Conservation (phyloP, 1,140 invertebrate species). For the Chlorops oryzae region DNA sequence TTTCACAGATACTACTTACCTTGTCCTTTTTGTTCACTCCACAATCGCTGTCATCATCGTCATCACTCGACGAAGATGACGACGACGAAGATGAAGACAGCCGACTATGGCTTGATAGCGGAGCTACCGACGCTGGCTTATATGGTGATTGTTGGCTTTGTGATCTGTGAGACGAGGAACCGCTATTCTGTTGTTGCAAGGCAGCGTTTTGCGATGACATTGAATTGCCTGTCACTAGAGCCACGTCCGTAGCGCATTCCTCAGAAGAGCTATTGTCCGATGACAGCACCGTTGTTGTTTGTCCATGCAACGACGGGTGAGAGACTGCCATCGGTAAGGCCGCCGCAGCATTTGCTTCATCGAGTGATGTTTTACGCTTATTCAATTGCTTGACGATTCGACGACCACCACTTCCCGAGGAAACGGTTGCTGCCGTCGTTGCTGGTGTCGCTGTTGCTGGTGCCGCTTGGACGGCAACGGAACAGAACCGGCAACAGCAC, state of each 20-base stretch:
- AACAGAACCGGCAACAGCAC: too few relatives aligned
- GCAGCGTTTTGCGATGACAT: too few relatives aligned
- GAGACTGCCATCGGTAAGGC: neutral
- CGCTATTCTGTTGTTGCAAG: too few relatives aligned
- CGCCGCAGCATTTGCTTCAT: constrained; percentile 4
- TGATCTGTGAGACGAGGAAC: constrained; percentile 9
- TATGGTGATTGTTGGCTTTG: constrained; percentile 17
- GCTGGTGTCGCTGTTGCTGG: constrained; percentile 13
- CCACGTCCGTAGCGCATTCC: constrained; percentile 4
- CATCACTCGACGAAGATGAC: constrained; percentile 11
- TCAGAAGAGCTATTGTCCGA: constrained; percentile 19
- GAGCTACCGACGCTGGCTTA: constrained; percentile 7
- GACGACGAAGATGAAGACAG: constrained; percentile 9
- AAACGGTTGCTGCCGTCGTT: neutral
- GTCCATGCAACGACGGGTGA: neutral
- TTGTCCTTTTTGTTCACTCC: constrained; percentile 5
- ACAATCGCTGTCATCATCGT: constrained; percentile 15
- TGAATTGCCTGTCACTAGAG: constrained; percentile 15
- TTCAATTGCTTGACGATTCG: constrained; percentile 20
- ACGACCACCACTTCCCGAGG: neutral
- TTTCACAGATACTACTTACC: constrained; percentile 7
- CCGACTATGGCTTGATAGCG: constrained; percentile 8
- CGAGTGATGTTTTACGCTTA: constrained; percentile 20
- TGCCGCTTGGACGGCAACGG: constrained; percentile 23
- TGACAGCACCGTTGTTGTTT: constrained; percentile 15